Conservation (phyloP, 2,888 invertebrate species). For the Belgica antarctica region DNA sequence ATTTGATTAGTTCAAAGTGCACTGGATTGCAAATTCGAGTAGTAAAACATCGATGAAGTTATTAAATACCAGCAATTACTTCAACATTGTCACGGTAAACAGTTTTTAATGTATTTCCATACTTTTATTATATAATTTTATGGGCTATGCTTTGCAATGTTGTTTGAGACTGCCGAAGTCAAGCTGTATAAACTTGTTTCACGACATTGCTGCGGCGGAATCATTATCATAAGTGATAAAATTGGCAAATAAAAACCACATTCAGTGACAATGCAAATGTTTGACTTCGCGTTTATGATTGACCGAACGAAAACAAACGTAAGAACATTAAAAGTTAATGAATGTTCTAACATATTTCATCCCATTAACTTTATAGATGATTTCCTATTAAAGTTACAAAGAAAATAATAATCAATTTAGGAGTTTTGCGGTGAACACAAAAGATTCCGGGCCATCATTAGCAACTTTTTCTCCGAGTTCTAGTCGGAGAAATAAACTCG, state of each 20-base stretch:
- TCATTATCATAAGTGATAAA: slow-evolving; percentile 20
- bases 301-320: not conserved
- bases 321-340: not conserved
- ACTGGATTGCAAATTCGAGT: not conserved
- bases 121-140: not conserved
- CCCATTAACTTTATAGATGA: slow-evolving; percentile 7
- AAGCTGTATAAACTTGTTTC: not conserved
- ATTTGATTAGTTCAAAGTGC: not conserved
- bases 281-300: not conserved
- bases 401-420: not conserved
- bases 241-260: slow-evolving; percentile 19
- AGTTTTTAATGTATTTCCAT: not conserved
- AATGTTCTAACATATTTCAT: not conserved
- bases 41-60: slow-evolving; percentile 3
- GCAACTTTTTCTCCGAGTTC: not conserved
- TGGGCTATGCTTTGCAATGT: slow-evolving; percentile 11
- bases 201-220: not conserved
- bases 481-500: not conserved
- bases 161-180: not conserved
- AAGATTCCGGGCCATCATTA: not conserved
- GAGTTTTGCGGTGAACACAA: not conserved
- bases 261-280: not conserved
- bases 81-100: not conserved
- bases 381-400: not conserved
- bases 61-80: not conserved